Evolutionary conservation across 2,888 invertebrate species (phyloP).

Genomic region (Rhogogaster chlorosoma): DNA sequence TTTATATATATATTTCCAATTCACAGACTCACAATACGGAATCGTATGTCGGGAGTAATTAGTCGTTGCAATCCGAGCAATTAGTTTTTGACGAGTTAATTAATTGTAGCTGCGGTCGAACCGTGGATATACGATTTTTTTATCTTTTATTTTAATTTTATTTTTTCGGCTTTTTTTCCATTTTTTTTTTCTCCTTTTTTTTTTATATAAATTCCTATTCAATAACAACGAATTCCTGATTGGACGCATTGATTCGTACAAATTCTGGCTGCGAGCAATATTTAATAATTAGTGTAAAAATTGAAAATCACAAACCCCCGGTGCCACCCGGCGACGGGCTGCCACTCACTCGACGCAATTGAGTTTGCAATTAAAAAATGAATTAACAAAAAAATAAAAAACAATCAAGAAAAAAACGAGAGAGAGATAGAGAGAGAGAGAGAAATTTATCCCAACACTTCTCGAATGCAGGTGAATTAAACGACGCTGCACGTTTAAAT

Average conservation of each 20-base stretch:
- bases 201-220: not conserved
- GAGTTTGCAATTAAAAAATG: slow-evolving; percentile 42
- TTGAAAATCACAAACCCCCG: slow-evolving; percentile 31
- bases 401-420: slow-evolving; percentile 3
- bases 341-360: slow-evolving; percentile 26
- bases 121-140: not conserved
- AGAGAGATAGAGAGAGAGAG: not conserved
- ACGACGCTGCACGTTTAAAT: not conserved
- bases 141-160: not conserved
- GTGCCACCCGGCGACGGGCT: not conserved
- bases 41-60: slow-evolving; percentile 33
- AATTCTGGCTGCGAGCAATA: slow-evolving; percentile 36
- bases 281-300: slow-evolving; percentile 42
- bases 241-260: slow-evolving; percentile 48
- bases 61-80: slow-evolving; percentile 39
- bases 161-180: not conserved
- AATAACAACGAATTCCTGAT: slow-evolving; percentile 43
- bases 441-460: not conserved
- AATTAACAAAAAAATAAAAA: slow-evolving; percentile 3
- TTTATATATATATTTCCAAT: too few species aligned
- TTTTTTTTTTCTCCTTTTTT: not conserved
- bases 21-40: not conserved
- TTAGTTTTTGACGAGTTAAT: slow-evolving; percentile 46
- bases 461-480: not conserved
- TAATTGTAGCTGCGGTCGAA: slow-evolving; percentile 28